These are phyloP conservation scores for Caradrina kadenii DNA, from an alignment of 2,888 invertebrate species.

Conservation along the genomic window DNA sequence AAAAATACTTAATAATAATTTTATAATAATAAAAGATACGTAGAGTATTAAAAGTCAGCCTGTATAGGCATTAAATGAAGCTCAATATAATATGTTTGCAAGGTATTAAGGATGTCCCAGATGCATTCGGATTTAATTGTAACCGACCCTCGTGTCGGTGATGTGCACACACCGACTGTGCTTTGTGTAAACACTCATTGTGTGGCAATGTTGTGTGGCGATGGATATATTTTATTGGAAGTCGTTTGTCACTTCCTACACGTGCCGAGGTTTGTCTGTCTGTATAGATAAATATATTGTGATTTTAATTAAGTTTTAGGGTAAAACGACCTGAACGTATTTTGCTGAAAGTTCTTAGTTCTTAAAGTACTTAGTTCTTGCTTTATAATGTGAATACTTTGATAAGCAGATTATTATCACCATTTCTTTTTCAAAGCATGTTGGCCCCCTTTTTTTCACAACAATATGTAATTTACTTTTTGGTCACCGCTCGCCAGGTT, in stretches of 20 bases:
- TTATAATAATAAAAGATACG: too few species aligned
- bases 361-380: too few species aligned
- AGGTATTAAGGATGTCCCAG: conserved; percentile 63
- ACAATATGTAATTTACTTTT: too few species aligned
- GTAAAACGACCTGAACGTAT: not conserved
- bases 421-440: too few species aligned
- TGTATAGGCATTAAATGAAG: conserved; percentile 3
- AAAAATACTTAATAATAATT: too few species aligned
- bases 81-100: conserved; percentile 5
- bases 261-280: conserved; percentile 63
- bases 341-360: not conserved
- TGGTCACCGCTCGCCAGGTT: not conserved
- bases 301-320: conserved; percentile 26
- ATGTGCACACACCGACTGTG: conserved; percentile 82
- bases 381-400: too few species aligned
- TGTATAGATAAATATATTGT: conserved; percentile 20
- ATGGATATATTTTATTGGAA: conserved; percentile 83
- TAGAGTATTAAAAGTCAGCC: too few species aligned
- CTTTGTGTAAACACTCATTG: conserved; percentile 81
- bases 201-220: conserved; percentile 60
- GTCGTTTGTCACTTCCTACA: conserved; percentile 78
- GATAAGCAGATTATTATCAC: too few species aligned
- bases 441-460: too few species aligned
- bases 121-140: conserved; percentile 84
- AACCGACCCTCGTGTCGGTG: conserved; percentile 79